phyloP scores from a whole-genome alignment of 2,888 invertebrate genomes.

The Germaria angustata region DNA sequence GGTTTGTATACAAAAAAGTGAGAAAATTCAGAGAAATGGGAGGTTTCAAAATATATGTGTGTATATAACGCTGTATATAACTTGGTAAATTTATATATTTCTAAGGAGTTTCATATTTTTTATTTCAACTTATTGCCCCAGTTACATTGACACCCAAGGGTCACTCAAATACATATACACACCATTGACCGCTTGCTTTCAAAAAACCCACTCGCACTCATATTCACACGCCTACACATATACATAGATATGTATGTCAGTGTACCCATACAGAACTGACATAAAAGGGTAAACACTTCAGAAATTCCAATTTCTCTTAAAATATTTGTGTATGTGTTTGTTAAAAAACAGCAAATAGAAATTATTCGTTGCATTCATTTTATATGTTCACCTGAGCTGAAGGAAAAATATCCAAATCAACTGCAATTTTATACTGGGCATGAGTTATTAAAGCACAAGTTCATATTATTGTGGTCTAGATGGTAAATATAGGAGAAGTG shows the following conservation, averaged over 20 bases:
- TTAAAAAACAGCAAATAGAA: not conserved
- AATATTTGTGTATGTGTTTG: not conserved
- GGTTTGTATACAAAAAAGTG: not conserved
- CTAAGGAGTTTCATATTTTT: not conserved
- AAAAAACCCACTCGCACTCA: not conserved
- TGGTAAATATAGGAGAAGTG: not conserved
- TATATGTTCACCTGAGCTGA: not conserved
- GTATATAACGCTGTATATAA: not conserved
- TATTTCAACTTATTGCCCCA: not conserved
- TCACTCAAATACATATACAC: not conserved
- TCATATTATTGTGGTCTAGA: not conserved
- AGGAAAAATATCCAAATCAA: not conserved
- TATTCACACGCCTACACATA: not conserved
- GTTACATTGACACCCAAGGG: not conserved
- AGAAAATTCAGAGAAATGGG: not conserved
- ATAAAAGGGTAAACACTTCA: conserved; percentile 6
- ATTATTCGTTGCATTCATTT: not conserved
- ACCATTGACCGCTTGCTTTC: not conserved
- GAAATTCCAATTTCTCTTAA: conserved; percentile 12
- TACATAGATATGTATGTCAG: not conserved
- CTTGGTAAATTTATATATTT: not conserved
- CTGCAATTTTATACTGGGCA: not conserved
- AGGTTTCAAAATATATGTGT: not conserved
- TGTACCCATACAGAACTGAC: not conserved
- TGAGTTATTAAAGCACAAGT: not conserved